A percentile compares a stretch with the other conserved stretches of the same genome.
Evolutionary conservation across 2,888 invertebrate genomes (phyloP).

Genomic region (Ochropacha duplaris): DNA sequence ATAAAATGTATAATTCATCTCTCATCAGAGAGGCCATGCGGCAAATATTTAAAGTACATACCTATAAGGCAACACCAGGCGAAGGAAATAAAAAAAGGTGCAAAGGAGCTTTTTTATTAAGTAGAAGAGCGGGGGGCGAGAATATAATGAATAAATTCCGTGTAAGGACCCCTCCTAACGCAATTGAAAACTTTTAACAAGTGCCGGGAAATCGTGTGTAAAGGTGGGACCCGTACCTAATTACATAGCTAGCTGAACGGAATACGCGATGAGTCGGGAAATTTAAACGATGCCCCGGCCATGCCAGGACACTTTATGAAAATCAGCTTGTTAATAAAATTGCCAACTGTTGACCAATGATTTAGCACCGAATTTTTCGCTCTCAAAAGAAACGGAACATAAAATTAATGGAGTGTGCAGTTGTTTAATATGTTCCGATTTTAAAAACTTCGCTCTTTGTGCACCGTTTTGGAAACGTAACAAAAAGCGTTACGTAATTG

Average conservation of each 20-base stretch:
- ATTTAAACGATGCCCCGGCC: constrained; percentile 60
- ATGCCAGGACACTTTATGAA: constrained; percentile 53
- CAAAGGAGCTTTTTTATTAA: constrained; percentile 77
- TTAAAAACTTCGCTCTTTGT: constrained; percentile 19
- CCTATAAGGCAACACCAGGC: constrained; percentile 60
- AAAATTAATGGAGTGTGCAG: constrained; percentile 38
- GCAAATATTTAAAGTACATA: constrained; percentile 79
- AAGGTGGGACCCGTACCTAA: constrained; percentile 77
- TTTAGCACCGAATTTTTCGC: constrained; percentile 24
- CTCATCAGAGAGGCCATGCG: constrained; percentile 71
- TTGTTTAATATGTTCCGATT: constrained; percentile 9
- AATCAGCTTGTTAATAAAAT: constrained; percentile 70
- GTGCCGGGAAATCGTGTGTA: constrained; percentile 81
- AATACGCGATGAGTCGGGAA: constrained; percentile 74
- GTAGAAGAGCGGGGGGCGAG: constrained; percentile 59
- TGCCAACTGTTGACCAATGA: constrained; percentile 54
- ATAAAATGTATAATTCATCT: constrained; percentile 74
- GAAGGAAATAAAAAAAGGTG: constrained; percentile 64
- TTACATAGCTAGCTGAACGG: constrained; percentile 65
- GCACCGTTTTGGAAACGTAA: constrained; percentile 25
- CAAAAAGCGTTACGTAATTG: constrained; percentile 26
- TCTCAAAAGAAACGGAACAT: constrained; percentile 26
- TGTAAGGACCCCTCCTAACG: constrained; percentile 75
- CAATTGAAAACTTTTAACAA: constrained; percentile 84
- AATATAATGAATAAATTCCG: constrained; percentile 82